Conservation (phyloP, 2,797 vertebrate genomes). For the Chiloscyllium punctatum region DNA sequence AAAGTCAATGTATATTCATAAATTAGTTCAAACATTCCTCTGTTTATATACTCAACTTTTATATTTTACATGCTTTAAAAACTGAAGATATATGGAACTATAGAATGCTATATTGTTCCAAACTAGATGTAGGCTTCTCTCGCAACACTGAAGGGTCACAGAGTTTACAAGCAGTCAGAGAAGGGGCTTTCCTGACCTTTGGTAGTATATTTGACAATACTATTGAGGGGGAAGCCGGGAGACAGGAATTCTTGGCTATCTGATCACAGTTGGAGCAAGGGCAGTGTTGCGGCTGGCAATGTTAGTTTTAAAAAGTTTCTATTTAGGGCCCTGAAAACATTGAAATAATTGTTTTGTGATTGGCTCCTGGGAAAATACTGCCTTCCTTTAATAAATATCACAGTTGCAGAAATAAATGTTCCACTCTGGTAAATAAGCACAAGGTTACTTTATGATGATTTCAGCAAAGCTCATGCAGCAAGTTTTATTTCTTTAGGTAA, state of each 20-base stretch:
- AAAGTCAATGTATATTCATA: background rate
- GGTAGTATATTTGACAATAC: background rate
- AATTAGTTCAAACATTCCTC: background rate
- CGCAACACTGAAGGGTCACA: background rate
- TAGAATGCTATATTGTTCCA: background rate
- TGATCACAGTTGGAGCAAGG: background rate
- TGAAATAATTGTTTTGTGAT: conserved; percentile 34
- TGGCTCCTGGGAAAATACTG: background rate
- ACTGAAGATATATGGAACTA: background rate
- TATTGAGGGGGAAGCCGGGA: background rate
- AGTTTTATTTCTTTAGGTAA: background rate
- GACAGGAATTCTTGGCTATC: background rate
- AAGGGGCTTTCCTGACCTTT: conserved; percentile 29
- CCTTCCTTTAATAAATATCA: conserved; percentile 27
- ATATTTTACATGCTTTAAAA: background rate
- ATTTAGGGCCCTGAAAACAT: conserved; percentile 28
- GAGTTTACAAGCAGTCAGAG: background rate
- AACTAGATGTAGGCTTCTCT: background rate
- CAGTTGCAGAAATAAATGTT: conserved; percentile 28
- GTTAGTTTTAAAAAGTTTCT: conserved; percentile 2
- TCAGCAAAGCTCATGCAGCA: conserved; percentile 1
- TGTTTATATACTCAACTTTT: background rate
- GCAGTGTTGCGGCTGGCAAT: background rate
- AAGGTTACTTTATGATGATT: background rate
- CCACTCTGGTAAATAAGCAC: conserved; percentile 9